Conservation (phyloP, 2,797 vertebrate genomes). For the Rhabdomys pumilio region DNA sequence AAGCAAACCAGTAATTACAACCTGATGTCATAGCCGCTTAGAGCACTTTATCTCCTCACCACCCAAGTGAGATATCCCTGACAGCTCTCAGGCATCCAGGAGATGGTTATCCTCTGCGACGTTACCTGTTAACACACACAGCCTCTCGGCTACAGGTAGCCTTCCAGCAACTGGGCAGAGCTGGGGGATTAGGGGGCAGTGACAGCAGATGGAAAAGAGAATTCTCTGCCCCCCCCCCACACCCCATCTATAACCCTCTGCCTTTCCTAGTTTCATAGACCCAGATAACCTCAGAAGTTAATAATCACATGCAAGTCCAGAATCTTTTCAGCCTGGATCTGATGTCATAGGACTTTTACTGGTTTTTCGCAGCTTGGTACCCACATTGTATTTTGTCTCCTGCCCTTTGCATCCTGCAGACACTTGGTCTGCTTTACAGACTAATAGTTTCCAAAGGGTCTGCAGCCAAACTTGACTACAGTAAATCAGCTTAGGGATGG, state of each 20-base stretch:
- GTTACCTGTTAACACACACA: not conserved
- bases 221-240: not conserved
- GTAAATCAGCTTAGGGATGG: slow-evolving; percentile 56
- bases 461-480: slow-evolving; percentile 58
- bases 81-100: not conserved
- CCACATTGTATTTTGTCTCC: slow-evolving; percentile 59
- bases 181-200: not conserved
- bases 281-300: slow-evolving; percentile 6
- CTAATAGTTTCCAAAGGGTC: slow-evolving; percentile 68
- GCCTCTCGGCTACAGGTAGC: not conserved
- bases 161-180: not conserved
- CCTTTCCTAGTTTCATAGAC: not conserved
- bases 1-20: slow-evolving; percentile 29
- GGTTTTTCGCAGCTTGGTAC: slow-evolving; percentile 50
- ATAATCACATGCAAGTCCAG: not conserved
- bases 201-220: too few species aligned
- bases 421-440: slow-evolving; percentile 55
- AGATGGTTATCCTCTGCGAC: not conserved
- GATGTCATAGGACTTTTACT: slow-evolving; percentile 28
- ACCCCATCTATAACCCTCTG: rapidly evolving
- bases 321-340: slow-evolving; percentile 40
- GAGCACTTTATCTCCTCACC: slow-evolving; percentile 35
- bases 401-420: slow-evolving; percentile 32
- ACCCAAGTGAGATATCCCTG: not conserved
- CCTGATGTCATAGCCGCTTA: not conserved